These are phyloP conservation scores for Pseudomyrmex cubaensis DNA, from an alignment of 1,140 invertebrate species.

Conservation along the genomic window DNA sequence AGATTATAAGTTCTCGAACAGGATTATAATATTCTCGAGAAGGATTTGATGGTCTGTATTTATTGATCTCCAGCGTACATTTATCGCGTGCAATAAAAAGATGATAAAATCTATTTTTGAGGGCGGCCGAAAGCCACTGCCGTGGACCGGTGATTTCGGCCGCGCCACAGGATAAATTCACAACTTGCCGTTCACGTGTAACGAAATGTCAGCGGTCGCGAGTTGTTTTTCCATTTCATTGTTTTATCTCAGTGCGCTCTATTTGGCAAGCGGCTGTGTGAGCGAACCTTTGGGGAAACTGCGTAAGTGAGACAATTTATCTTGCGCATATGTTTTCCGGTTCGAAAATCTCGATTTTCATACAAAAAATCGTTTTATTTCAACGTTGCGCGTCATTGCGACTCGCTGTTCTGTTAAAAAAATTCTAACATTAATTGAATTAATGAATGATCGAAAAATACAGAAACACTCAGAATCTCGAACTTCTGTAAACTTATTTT, in stretches of 20 bases:
- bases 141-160: constrained; percentile 19
- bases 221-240: constrained; percentile 31
- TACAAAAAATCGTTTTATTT: no score
- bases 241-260: constrained; percentile 54
- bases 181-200: background rate
- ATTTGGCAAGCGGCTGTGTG: constrained; percentile 43
- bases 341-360: background rate
- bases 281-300: constrained; percentile 44
- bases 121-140: background rate
- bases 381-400: background rate
- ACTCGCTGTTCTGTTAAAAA: background rate
- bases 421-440: background rate
- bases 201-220: constrained; percentile 48
- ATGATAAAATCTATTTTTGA: constrained; percentile 62
- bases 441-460: background rate
- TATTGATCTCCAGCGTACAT: background rate
- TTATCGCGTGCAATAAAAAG: background rate
- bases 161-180: constrained; percentile 17
- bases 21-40: no score
- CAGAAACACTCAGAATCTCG: background rate
- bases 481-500: constrained; percentile 2
- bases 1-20: no score
- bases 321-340: background rate
- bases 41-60: no score
- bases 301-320: constrained; percentile 57